phyloP scores from a whole-genome alignment of 35 echinoderm and acorn worm species.

The Lytechinus pictus region DNA sequence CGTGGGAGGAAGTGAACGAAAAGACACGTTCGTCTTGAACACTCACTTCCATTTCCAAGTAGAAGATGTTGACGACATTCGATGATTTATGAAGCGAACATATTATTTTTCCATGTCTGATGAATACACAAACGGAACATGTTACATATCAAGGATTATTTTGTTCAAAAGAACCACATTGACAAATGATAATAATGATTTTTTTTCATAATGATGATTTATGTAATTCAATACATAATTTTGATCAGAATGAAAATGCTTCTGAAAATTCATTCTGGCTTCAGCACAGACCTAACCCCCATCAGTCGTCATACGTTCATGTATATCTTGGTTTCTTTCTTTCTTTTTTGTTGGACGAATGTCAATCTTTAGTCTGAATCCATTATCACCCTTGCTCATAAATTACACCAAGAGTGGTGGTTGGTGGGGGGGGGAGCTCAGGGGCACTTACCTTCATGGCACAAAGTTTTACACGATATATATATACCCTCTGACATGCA shows the following conservation, averaged over 20 bases:
- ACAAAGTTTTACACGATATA: no score
- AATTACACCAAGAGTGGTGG: background rate
- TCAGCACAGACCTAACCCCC: no score
- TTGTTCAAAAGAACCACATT: no score
- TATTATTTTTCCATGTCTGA: background rate
- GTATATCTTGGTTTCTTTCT: background rate
- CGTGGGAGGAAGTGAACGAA: background rate
- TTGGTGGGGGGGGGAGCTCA: no score
- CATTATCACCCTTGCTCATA: background rate
- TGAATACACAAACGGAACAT: background rate
- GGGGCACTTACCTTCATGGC: no score
- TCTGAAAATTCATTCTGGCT: no score
- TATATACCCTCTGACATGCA: no score
- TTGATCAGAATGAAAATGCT: no score
- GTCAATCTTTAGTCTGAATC: background rate
- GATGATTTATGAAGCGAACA: background rate
- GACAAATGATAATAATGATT: background rate
- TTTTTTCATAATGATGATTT: background rate
- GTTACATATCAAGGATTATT: background rate
- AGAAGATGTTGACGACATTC: background rate
- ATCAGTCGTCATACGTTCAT: background rate
- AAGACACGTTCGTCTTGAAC: background rate
- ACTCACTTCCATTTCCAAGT: background rate
- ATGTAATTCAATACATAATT: no score
- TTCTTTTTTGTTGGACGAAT: background rate